Evolutionary conservation across 2,113 vertebrate species (phyloP).

Genomic region (Urocitellus parryii): DNA sequence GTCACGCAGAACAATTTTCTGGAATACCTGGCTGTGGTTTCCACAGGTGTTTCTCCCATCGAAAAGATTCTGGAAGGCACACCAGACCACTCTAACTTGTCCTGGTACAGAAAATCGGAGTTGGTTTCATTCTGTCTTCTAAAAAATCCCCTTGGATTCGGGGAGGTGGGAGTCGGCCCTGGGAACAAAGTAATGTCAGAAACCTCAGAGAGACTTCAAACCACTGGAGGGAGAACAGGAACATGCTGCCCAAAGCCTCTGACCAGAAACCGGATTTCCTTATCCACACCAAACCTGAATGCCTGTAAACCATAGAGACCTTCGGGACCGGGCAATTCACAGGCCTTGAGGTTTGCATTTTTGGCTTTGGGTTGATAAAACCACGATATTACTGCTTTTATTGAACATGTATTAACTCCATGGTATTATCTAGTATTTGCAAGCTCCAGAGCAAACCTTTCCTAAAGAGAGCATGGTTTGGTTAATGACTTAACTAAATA

Average conservation of each 20-base stretch:
- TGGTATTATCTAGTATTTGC: not conserved
- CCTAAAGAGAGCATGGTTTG: not conserved
- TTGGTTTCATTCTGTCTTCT: not conserved
- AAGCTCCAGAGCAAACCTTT: not conserved
- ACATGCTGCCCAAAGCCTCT: not conserved
- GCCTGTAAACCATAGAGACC: too few species aligned
- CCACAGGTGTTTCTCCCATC: not conserved
- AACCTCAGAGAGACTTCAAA: accelerated
- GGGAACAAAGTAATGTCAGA: not conserved
- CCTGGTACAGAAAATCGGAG: not conserved
- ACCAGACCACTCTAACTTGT: not conserved
- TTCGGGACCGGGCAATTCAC: not conserved
- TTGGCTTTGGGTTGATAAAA: not conserved
- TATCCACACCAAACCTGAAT: not conserved
- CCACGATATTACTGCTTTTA: accelerated
- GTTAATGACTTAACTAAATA: not conserved
- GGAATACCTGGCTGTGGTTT: not conserved
- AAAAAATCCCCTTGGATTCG: not conserved
- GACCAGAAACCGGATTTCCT: not conserved
- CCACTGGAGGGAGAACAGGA: not conserved
- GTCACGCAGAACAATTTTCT: not conserved
- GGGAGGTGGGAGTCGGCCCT: accelerated
- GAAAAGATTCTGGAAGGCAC: not conserved
- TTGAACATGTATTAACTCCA: not conserved
- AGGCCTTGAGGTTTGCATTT: too few species aligned